phyloP scores from a whole-genome alignment of 2,797 vertebrate species.

The Ctenosaura bakeri region DNA sequence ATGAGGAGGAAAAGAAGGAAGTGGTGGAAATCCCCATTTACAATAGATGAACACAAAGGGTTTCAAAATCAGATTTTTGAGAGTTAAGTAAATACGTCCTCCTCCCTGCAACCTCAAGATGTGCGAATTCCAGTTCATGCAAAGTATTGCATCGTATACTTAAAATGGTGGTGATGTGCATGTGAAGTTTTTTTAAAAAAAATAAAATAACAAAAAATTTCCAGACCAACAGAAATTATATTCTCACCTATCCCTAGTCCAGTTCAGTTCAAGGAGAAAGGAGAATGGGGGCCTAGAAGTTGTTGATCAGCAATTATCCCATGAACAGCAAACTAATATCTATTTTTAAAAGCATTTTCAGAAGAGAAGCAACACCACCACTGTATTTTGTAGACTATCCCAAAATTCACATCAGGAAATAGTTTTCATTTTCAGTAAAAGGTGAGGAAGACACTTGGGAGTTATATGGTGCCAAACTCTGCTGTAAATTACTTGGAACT shows the following conservation, averaged over 20 bases:
- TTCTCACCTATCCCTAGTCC: not conserved
- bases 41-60: not conserved
- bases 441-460: conserved; percentile 6
- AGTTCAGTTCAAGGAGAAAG: not conserved
- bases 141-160: too few species aligned
- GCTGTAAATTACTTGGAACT: conserved; percentile 35
- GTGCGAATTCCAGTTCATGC: too few species aligned
- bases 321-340: not conserved
- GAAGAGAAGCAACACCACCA: not conserved
- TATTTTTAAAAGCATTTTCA: not conserved
- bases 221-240: not conserved
- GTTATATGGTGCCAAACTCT: not conserved
- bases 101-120: too few species aligned
- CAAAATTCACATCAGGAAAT: conserved; percentile 9
- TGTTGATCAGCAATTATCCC: not conserved
- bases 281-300: too few species aligned
- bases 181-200: too few species aligned
- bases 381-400: not conserved
- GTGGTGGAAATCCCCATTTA: not conserved
- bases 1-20: not conserved
- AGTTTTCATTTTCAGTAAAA: not conserved
- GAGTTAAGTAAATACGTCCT: not conserved
- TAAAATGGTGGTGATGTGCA: too few species aligned
- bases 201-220: not conserved
- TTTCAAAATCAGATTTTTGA: not conserved